phyloP scores from a whole-genome alignment of 2,888 invertebrate genomes.

The Drosophila ustulata region DNA sequence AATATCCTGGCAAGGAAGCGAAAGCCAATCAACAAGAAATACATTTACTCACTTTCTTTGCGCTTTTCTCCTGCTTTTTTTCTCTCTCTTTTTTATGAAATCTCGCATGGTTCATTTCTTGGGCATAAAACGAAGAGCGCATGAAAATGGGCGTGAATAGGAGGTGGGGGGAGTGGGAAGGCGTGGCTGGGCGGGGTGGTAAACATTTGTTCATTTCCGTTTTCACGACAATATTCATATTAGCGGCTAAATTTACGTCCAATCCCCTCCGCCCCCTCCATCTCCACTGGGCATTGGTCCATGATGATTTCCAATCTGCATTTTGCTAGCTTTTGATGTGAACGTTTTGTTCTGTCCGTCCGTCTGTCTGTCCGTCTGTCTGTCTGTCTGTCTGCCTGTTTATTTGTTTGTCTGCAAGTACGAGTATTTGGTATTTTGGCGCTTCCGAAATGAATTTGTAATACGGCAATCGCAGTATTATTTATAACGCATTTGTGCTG shows the following conservation, averaged over 20 bases:
- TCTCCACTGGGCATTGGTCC: constrained; percentile 52
- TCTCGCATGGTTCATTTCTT: constrained; percentile 72
- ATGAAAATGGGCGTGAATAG: constrained; percentile 14
- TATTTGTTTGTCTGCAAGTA: constrained; percentile 37
- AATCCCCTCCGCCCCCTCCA: background rate
- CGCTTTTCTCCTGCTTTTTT: constrained; percentile 31
- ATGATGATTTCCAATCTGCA: constrained; percentile 65
- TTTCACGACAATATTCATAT: constrained; percentile 78
- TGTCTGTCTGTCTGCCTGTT: constrained; percentile 20
- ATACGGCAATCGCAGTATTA: constrained; percentile 72
- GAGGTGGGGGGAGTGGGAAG: background rate
- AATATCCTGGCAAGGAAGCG: constrained; percentile 61
- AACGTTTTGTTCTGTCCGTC: constrained; percentile 17
- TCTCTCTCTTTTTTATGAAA: constrained; percentile 70
- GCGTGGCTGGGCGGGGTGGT: constrained; percentile 11
- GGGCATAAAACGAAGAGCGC: constrained; percentile 41
- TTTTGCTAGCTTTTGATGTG: constrained; percentile 56
- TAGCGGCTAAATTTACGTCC: constrained; percentile 72
- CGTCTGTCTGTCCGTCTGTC: background rate
- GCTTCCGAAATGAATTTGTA: constrained; percentile 72
- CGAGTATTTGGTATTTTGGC: constrained; percentile 33
- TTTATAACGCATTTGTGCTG: constrained; percentile 77
- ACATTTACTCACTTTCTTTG: constrained; percentile 67
- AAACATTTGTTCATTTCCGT: constrained; percentile 75
- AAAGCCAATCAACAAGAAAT: constrained; percentile 75